Percentiles rank a stretch among this genome's conserved stretches.
These are phyloP conservation scores for Ctenomys sociabilis DNA, from an alignment of 2,113 vertebrate genomes.

Conservation along the genomic window DNA sequence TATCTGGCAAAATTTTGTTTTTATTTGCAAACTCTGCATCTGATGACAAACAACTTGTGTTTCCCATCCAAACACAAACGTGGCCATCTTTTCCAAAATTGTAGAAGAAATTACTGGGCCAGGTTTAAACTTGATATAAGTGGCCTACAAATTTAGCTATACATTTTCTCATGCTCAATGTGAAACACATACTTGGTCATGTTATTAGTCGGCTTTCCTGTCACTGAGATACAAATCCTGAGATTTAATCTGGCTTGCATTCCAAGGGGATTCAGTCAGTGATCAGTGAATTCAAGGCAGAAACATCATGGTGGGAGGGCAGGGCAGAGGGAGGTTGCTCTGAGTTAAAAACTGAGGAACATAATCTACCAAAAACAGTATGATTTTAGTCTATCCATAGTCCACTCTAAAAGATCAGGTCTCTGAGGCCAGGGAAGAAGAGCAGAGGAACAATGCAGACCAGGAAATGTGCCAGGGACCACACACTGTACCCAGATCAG, in stretches of 20 bases:
- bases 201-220: not conserved
- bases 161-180: not conserved
- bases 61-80: not conserved
- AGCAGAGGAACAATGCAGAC: not conserved
- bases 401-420: too few relatives aligned
- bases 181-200: not conserved
- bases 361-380: too few relatives aligned
- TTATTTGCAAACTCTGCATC: not conserved
- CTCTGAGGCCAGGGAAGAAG: not conserved
- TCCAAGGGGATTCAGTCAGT: not conserved
- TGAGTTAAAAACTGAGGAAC: too few relatives aligned
- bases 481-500: not conserved
- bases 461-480: not conserved
- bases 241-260: not conserved
- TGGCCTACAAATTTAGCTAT: slow-evolving; percentile 34
- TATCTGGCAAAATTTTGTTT: too few relatives aligned
- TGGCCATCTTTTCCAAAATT: not conserved
- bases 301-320: not conserved
- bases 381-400: too few relatives aligned
- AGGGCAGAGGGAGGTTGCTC: not conserved
- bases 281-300: not conserved
- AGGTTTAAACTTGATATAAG: not conserved
- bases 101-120: not conserved
- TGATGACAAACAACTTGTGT: not conserved
- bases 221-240: not conserved